Conservation (phyloP, 2,888 invertebrate species). For the Homarus gammarus region DNA sequence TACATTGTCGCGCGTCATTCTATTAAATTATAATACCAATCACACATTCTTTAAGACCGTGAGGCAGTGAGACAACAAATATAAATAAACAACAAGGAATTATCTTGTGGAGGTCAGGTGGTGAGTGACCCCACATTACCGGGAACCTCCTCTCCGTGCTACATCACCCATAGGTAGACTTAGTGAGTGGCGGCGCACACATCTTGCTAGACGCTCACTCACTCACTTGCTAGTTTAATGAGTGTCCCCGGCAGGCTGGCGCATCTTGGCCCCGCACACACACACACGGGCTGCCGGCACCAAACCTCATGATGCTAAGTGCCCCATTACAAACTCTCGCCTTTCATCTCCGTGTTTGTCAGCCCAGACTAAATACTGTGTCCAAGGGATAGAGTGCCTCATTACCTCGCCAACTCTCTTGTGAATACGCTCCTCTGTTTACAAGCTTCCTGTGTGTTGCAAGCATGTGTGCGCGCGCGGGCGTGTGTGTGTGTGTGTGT, state of each 20-base stretch:
- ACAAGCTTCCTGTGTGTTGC: neutral
- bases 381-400: neutral
- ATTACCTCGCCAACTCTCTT: neutral
- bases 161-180: too few relatives aligned
- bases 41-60: too few relatives aligned
- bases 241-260: neutral
- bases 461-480: neutral
- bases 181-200: too few relatives aligned
- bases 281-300: neutral
- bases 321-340: neutral
- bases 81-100: too few relatives aligned
- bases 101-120: too few relatives aligned
- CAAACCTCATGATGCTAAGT: neutral
- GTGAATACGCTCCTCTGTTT: slow-evolving; percentile 4
- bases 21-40: too few relatives aligned
- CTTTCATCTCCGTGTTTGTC: slow-evolving; percentile 16
- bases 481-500: slow-evolving; percentile 20
- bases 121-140: too few relatives aligned
- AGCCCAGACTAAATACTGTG: neutral
- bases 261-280: neutral
- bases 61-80: too few relatives aligned
- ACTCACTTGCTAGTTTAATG: neutral
- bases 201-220: too few relatives aligned
- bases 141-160: too few relatives aligned
- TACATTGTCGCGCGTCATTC: too few relatives aligned